Evolutionary conservation across 2,113 vertebrate genomes (phyloP).

Genomic region (Dascyllus trimaculatus): DNA sequence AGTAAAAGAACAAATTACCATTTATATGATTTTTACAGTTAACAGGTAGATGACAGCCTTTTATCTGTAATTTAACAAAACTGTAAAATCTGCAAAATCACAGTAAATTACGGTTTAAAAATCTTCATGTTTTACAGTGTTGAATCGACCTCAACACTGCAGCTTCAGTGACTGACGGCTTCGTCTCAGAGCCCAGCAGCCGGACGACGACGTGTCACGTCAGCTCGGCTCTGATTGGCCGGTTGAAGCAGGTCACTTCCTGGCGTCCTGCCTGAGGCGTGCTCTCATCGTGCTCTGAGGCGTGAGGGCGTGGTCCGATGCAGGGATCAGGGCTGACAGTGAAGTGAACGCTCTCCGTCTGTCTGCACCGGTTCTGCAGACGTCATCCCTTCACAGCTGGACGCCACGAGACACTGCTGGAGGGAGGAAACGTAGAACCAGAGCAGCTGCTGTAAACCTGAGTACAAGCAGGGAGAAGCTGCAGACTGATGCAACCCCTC

Average conservation of each 20-base stretch:
- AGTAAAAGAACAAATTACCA: no score
- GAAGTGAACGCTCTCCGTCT: conserved; percentile 24
- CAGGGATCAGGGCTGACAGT: conserved; percentile 28
- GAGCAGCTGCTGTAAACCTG: conserved; percentile 34
- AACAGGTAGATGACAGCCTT: no score
- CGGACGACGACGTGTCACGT: neutral
- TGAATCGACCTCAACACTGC: neutral
- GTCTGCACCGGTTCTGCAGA: conserved; percentile 61
- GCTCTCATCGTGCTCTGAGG: neutral
- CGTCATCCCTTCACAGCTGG: conserved; percentile 73
- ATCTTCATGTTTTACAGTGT: neutral
- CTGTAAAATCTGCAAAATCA: no score
- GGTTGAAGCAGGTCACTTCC: conserved; percentile 45
- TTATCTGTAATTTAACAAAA: no score
- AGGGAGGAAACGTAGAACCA: conserved; percentile 24
- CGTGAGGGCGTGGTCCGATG: conserved; percentile 35
- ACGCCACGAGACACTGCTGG: no score
- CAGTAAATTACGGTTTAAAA: no score
- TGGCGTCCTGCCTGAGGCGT: conserved; percentile 42
- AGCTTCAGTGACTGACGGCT: conserved; percentile 22
- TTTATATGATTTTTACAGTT: no score
- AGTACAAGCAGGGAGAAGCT: conserved; percentile 19
- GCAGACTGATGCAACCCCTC: no score
- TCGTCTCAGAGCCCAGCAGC: conserved; percentile 14
- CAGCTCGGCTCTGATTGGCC: conserved; percentile 42